Evolutionary conservation across 2,797 vertebrate species (phyloP).

Genomic region (Peromyscus aztecus): DNA sequence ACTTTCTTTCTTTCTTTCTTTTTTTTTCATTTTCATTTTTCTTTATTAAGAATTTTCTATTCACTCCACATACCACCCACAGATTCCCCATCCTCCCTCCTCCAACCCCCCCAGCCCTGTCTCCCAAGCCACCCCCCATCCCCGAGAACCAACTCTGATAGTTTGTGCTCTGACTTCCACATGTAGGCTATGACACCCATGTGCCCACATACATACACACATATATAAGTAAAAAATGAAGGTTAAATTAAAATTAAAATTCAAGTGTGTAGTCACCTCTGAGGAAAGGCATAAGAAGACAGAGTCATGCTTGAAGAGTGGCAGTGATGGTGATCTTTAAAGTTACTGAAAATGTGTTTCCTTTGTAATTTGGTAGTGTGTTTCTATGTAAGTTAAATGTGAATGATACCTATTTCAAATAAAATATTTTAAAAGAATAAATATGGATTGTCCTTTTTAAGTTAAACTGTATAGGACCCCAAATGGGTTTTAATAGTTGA

Average conservation of each 20-base stretch:
- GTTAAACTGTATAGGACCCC: neutral
- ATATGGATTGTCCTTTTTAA: slow-evolving; percentile 1
- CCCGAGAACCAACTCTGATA: neutral
- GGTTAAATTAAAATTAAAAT: neutral
- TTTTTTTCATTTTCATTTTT: no score
- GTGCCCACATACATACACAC: neutral
- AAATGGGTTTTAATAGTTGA: neutral
- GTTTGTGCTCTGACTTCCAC: neutral
- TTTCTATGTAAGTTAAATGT: neutral
- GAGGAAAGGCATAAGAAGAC: neutral
- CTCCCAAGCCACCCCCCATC: no score
- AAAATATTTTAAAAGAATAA: neutral
- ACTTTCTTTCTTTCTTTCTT: neutral
- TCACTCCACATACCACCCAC: no score
- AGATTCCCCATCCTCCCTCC: no score
- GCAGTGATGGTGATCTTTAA: neutral
- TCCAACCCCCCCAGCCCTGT: no score
- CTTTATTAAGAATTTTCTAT: no score
- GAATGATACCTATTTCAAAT: neutral
- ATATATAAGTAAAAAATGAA: no score
- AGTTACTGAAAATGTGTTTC: neutral
- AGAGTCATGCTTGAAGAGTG: neutral
- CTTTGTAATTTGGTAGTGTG: neutral
- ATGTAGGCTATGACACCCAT: neutral
- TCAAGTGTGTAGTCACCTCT: neutral